Evolutionary conservation across 2,888 invertebrate species (phyloP).

Genomic region (Hypsopygia costalis): DNA sequence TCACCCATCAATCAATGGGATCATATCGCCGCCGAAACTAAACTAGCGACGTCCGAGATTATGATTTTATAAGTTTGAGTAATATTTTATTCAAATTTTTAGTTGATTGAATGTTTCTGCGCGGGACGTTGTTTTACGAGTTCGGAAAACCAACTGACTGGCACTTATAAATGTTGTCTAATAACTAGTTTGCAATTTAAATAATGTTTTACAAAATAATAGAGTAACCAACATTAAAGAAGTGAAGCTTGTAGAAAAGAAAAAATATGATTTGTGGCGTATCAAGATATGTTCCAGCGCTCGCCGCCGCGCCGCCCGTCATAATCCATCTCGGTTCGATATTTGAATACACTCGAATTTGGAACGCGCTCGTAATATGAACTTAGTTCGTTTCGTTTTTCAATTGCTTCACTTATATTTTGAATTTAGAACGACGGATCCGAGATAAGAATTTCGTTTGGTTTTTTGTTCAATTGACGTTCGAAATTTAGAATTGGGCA

Average conservation of each 20-base stretch:
- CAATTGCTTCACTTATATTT: conserved; percentile 78
- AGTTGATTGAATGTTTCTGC: conserved; percentile 71
- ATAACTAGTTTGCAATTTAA: conserved; percentile 53
- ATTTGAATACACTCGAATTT: conserved; percentile 77
- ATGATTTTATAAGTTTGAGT: conserved; percentile 73
- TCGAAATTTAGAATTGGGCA: conserved; percentile 34
- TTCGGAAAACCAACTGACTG: conserved; percentile 27
- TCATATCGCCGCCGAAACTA: conserved; percentile 72
- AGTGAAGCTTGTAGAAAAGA: conserved; percentile 29
- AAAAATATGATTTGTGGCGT: conserved; percentile 43
- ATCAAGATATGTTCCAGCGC: conserved; percentile 57
- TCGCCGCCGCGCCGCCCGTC: conserved; percentile 51
- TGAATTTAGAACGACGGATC: conserved; percentile 69
- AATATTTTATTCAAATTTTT: conserved; percentile 77
- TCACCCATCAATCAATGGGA: conserved; percentile 80
- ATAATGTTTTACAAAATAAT: conserved; percentile 26
- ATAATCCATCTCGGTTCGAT: conserved; percentile 73
- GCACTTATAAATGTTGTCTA: conserved; percentile 33
- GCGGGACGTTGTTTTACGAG: conserved; percentile 45
- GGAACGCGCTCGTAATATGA: conserved; percentile 73
- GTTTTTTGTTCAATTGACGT: conserved; percentile 26
- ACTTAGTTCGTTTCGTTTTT: conserved; percentile 75
- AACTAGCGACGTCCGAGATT: conserved; percentile 59
- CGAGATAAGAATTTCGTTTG: conserved; percentile 54
- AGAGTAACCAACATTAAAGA: conserved; percentile 23